Evolutionary conservation across 2,113 vertebrate genomes (phyloP).

Genomic region (Tapirus terrestris): DNA sequence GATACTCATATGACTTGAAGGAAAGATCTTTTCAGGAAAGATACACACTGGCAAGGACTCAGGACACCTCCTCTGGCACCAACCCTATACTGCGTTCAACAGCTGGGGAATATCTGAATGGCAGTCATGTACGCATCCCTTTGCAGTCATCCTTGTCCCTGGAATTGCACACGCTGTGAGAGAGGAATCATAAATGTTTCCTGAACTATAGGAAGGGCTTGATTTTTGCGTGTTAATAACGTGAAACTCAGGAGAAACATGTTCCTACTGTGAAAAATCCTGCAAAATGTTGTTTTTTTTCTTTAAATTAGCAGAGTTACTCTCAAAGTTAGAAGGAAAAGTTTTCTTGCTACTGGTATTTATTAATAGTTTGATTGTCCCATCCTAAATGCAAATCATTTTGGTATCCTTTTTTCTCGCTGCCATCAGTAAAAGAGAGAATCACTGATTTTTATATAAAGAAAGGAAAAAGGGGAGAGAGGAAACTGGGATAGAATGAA

Average conservation of each 20-base stretch:
- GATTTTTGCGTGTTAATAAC: slow-evolving; percentile 58
- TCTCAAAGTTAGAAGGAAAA: slow-evolving; percentile 50
- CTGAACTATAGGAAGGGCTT: slow-evolving; percentile 14
- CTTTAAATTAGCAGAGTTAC: not conserved
- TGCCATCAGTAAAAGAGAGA: not conserved
- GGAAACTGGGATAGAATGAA: not conserved
- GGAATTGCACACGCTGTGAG: not conserved
- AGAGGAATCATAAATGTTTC: slow-evolving; percentile 3
- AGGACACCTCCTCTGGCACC: not conserved
- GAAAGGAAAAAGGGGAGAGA: not conserved
- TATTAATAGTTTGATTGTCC: slow-evolving; percentile 36
- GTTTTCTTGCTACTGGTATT: not conserved
- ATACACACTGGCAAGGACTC: not conserved
- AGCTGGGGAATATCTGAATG: not conserved
- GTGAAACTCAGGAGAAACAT: slow-evolving; percentile 44
- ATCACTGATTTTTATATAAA: not conserved
- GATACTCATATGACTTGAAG: not conserved
- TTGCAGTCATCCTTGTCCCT: not conserved
- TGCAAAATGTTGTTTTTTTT: not conserved
- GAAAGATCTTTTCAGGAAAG: not conserved
- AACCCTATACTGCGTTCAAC: fast-evolving
- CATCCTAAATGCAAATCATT: not conserved
- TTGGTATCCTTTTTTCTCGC: not conserved
- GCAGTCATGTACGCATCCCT: not conserved
- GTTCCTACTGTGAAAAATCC: slow-evolving; percentile 48